Base-by-base conservation (phyloP, 2,113 vertebrate genomes). In the Hystrix cristata region DNA sequence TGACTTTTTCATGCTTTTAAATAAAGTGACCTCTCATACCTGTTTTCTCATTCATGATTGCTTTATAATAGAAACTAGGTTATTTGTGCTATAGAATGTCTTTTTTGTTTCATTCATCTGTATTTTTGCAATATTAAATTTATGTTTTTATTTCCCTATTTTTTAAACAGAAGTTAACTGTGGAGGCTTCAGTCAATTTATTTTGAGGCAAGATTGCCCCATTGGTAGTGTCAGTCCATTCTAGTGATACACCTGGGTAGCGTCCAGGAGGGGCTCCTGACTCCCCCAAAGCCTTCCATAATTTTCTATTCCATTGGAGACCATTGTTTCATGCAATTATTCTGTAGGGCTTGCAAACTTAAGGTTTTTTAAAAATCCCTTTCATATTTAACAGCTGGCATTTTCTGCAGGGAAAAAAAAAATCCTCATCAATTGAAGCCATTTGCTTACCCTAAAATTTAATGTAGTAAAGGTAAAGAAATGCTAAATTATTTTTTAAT, bases 131-230 rank as follows among this genome's bases (percentile, higher is more conserved):
- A 60, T 71, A 11, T 55, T 60, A 48, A 67, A n/a, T 34, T 95
- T 62, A 74, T 29, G 46, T 87, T 82, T 82, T 69, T 48, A 91
- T 71, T 91, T 53, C 78, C 7, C 15, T 81, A 90, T 62, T 91
- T 48, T 51, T 62, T 71, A 74, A 91, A 74, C 3, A 59, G 23
- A 76, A 84, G 34, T 10, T 53, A 65, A 34, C 6, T 71, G 59
- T 76, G 7, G 59, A 81, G 31, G 21, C 87, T 83, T 21, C 5
- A 27, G 34, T 71, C 15, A 57, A 43, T 43, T 29, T 53, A 27
- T 74, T 59, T 79, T 74, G 27, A 81, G 55, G 8, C 48, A 67
- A 79, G 27, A 72, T 27, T 8, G 10, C 0, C 29, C 19, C 3
- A 2, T n/a, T 29, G 34, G 23, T 13, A 15, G 12, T 25, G 31